Evolutionary conservation across 2,113 vertebrate genomes (phyloP), one percentile per base, ranked within the genome.

Genomic region (Corapipo altera): DNA sequence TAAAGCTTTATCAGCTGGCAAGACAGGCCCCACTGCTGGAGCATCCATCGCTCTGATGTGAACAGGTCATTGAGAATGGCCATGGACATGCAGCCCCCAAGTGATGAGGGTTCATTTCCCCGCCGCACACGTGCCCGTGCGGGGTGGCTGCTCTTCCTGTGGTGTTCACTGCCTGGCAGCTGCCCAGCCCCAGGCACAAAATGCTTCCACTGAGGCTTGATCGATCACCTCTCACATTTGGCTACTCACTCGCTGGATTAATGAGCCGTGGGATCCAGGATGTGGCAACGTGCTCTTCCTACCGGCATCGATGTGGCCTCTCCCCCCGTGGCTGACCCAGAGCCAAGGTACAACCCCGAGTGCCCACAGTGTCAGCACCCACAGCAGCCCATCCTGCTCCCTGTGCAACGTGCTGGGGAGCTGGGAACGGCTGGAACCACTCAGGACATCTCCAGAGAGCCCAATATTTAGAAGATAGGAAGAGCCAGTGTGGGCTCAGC

Each of bases 281-380:
- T 11, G 76, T 20, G 84, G 54, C 77, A 48, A 7, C 0, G 0
- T 1, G 8, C 69, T 52, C 30, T 16, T 43, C 43, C 79, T 26
- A 3, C 7, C 0, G 2, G 48, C 43, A 3, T 3, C 1, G 1
- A 8, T 0, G 8, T 1, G n/a, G 58, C 62, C 44, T 15, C 52
- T 44, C 33, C 21, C 24, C 59, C 59, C 1, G 0, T 0, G 12
- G 49, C 49, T 24, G 41, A 26, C 27, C 3, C 11, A 4, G 57
- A 65, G 32, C 64, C 73, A 12, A 26, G 26, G 4, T 19, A 3
- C 12, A 15, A 51, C 27, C 21, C 23, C 6, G 4, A 3, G 13
- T 44, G 27, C 51, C 83, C 2, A 0, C 22, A 1, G 67, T 15
- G 41, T 0, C 74, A 4, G 46, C 3, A 15, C 30, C 35, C 49